A percentile compares a stretch with the other conserved stretches of the same genome.
Conservation (phyloP, 2,888 invertebrate genomes). For the Autographa pulchrina region DNA sequence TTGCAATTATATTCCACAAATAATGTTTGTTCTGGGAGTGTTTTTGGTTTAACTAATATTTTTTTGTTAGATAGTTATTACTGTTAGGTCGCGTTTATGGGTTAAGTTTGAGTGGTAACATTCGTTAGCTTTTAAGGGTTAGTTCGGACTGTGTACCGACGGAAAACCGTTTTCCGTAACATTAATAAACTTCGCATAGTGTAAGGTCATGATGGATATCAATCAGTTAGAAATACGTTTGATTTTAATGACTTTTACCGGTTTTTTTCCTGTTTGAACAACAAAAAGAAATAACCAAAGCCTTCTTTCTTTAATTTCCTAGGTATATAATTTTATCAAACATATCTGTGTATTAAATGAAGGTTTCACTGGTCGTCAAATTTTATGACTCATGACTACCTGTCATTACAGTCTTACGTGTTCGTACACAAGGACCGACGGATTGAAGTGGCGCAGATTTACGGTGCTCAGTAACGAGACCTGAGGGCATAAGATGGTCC, state of each 20-base stretch:
- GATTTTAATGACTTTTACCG: no score
- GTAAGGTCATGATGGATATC: no score
- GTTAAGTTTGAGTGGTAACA: slow-evolving; percentile 39
- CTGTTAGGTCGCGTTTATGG: slow-evolving; percentile 51
- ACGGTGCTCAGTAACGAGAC: neutral
- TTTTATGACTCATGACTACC: slow-evolving; percentile 1
- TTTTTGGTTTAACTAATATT: slow-evolving; percentile 49
- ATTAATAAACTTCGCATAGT: neutral
- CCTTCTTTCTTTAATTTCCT: neutral
- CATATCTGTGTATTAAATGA: slow-evolving; percentile 1
- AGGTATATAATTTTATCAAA: slow-evolving; percentile 1
- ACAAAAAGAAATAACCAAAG: neutral
- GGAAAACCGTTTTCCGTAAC: neutral
- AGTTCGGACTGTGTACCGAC: neutral
- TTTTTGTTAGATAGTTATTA: slow-evolving; percentile 52
- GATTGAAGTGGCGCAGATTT: neutral
- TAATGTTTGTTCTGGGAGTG: slow-evolving; percentile 42
- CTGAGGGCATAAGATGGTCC: neutral
- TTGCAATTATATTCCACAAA: slow-evolving; percentile 52
- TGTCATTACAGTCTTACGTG: slow-evolving; percentile 2
- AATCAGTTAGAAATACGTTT: no score
- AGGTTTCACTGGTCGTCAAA: neutral
- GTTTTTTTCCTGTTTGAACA: neutral
- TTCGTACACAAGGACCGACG: slow-evolving; percentile 1
- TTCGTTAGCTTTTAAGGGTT: slow-evolving; percentile 9